Percentiles rank a stretch among this genome's conserved stretches.
Conservation (phyloP, 35 echinoderm and acorn worm species). For the Antedon bifida region DNA sequence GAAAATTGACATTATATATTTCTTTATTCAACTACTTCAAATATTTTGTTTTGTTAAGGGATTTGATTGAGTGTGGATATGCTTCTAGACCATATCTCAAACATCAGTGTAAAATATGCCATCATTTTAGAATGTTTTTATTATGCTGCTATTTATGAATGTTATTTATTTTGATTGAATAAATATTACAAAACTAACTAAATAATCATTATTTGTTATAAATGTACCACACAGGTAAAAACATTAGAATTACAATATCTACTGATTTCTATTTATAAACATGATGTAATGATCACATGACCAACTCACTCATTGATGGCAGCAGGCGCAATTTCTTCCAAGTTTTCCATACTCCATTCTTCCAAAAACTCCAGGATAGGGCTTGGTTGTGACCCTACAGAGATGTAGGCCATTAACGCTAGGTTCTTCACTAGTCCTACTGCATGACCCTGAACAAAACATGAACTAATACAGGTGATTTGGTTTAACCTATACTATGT, state of each 20-base stretch:
- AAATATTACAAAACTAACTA: too few relatives aligned
- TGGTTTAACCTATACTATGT: too few relatives aligned
- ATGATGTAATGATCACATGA: neutral
- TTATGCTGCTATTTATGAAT: too few relatives aligned
- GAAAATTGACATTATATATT: neutral
- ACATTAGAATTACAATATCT: too few relatives aligned
- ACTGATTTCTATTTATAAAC: neutral
- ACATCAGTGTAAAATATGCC: too few relatives aligned
- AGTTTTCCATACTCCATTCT: conserved; percentile 99
- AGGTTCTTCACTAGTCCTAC: conserved; percentile 98
- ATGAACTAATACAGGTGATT: neutral
- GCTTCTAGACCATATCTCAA: neutral
- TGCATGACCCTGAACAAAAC: conserved; percentile 71
- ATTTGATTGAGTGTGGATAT: neutral
- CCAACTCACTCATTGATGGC: conserved; percentile 80
- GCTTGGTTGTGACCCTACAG: conserved; percentile 86
- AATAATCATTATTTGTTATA: too few relatives aligned
- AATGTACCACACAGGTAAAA: too few relatives aligned
- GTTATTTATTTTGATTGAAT: too few relatives aligned
- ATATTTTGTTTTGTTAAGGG: neutral
- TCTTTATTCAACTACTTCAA: neutral
- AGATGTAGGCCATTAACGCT: conserved; percentile 98
- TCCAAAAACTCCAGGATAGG: conserved; percentile 98
- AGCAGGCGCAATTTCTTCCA: conserved; percentile 96
- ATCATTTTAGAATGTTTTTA: too few relatives aligned